Base-by-base conservation (phyloP, 2,888 invertebrate species). In the Phytoseiulus persimilis region DNA sequence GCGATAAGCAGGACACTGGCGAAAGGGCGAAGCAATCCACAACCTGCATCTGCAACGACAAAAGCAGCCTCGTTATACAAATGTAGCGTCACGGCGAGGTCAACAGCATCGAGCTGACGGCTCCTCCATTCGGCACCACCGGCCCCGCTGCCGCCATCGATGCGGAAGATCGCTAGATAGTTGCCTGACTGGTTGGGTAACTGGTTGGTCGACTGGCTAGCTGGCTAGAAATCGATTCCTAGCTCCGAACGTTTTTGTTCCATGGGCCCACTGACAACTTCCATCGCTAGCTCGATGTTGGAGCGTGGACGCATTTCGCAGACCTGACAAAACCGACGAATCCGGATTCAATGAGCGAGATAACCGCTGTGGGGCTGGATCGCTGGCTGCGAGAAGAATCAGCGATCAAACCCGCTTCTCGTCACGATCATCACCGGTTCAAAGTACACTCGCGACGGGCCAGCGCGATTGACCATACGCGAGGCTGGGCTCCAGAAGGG, bases 21-120 rank as follows among this genome's bases (percentile, higher is more conserved):
- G 84, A 84, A 3, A 84, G 31, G 23, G 33, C 84, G 84, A 33
- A 33, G 31, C 32, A 87, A n/a, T 87, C 87, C n/a, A 33, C 39
- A 14, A 87, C 33, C 33, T 87, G 87, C 87, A 87, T 87, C 87
- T 87, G 87, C 14, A n/a, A n/a, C 39, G n/a, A n/a, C 28, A 28
- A 83, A 28, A 83, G 83, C 33, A 23, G n/a, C 31, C 83, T 83
- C 83, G 33, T 32, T 28, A 83, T 23, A 65, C 14, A 28, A 65
- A 65, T 23, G 1, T 65, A 23, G 11, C 65, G 65, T 65, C 65
- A 65, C 28, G 65, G 65, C 2, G 65, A 65, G 65, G 65, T 65
- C 65, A 65, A 65, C 65, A 65, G 65, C 65, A 65, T 65, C 23
- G 65, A 65, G 65, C 65, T 23, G 65, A 65, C 65, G 65, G 28